Evolutionary conservation across 2,113 vertebrate species (phyloP).

Genomic region (Reinhardtius hippoglossoides): DNA sequence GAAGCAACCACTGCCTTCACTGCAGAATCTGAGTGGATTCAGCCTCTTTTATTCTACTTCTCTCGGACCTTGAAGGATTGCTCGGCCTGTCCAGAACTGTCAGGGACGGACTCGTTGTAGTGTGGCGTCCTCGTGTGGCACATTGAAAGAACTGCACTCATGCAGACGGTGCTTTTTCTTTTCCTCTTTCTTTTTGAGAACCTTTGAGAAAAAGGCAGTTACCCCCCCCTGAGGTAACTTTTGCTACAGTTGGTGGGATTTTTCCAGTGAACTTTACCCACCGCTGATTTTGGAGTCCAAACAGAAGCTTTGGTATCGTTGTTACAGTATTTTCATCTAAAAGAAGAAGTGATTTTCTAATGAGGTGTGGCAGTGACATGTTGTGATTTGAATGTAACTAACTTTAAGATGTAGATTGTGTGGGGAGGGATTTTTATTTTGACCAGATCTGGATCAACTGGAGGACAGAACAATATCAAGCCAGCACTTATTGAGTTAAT

Average conservation of each 20-base stretch:
- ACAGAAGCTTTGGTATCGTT: constrained; percentile 48
- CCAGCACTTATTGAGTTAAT: background rate
- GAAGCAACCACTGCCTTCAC: constrained; percentile 59
- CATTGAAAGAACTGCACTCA: constrained; percentile 24
- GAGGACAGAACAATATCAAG: background rate
- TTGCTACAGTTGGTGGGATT: constrained; percentile 14
- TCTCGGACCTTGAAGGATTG: background rate
- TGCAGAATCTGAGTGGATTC: constrained; percentile 9
- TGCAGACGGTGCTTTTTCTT: background rate
- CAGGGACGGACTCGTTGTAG: background rate
- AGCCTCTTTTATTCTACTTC: constrained; percentile 4
- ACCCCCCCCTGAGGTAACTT: background rate
- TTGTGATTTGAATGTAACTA: constrained; percentile 60
- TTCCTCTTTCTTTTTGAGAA: background rate
- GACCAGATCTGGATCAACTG: constrained; percentile 22
- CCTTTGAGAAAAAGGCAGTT: background rate
- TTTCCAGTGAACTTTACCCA: constrained; percentile 2
- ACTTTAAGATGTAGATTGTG: constrained; percentile 26
- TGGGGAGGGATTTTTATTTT: constrained; percentile 27
- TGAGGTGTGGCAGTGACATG: constrained; percentile 39
- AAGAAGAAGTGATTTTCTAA: constrained; percentile 60
- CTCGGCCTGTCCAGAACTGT: background rate
- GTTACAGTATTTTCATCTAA: constrained; percentile 53
- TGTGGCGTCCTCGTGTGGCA: constrained; percentile 28
- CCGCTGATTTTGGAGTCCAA: constrained; percentile 34